Base-by-base conservation (phyloP, 1,140 invertebrate species). In the Steinernema khuongi region DNA sequence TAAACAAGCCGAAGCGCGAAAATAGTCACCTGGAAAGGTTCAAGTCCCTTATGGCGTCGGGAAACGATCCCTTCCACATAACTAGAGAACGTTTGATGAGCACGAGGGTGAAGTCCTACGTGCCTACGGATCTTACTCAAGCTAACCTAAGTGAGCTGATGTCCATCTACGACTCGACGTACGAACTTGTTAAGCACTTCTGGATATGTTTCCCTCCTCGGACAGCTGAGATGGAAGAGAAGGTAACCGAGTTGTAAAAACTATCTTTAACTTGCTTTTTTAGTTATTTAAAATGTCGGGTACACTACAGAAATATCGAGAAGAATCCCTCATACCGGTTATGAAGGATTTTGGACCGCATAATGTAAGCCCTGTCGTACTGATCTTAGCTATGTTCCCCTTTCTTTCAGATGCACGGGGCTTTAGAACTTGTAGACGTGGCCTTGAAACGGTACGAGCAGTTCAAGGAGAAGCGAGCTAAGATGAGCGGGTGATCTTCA, bases 131-230 rank as follows among this genome's bases (percentile, higher is more conserved):
- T 60, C 50, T 60, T 4, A 60, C 14, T 26, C 50, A 60, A 2
- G 7, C 50, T 22, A 60, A 60, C 7, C 50, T 60, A 22, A 60
- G 26, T 22, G 7, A 7, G 7, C 26, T 60, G 19, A 22, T 60
- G 7, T 7, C 50, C 4, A 22, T 60, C 7, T 60, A 60, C 26
- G 50, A 60, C 19, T 60, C 50, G 4, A 60, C 50, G 4, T 60
- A 60, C 26, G 83, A 85, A 67, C 71, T 83, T 30, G 68, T 84
- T n/a, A 76, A 78, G 36, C 82, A 83, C 26, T 83, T 83, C 69
- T 83, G 82, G 82, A 66, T 30, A 11, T 83, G 81, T 41, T 81
- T 83, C 69, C 82, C 82, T 1, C 76, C 81, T 0, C 72, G 60
- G 11, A 73, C 70, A 1, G 69, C 74, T 1, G 83, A 80, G 31